Conservation (phyloP, 2,888 invertebrate genomes). For the Euphydryas editha region DNA sequence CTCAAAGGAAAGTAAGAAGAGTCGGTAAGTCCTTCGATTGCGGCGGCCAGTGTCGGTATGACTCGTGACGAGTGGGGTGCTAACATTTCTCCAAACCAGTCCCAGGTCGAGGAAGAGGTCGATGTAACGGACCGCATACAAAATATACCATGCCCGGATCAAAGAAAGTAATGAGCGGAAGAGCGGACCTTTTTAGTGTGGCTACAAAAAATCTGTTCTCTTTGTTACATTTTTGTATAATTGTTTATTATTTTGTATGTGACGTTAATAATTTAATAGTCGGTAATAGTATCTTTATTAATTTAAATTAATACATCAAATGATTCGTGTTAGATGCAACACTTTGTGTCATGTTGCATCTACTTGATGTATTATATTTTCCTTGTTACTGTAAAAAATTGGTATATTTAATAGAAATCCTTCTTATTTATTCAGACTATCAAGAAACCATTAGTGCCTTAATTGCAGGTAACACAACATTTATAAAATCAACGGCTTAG, state of each 20-base stretch:
- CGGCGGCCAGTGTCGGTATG: slow-evolving; percentile 59
- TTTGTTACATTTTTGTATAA: background rate
- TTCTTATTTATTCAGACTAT: no score
- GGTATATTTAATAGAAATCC: no score
- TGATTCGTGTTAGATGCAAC: no score
- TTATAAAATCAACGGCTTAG: no score
- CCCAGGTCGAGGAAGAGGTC: slow-evolving; percentile 56
- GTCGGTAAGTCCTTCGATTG: slow-evolving; percentile 57
- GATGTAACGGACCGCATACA: slow-evolving; percentile 75
- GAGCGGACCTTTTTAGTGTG: slow-evolving; percentile 1
- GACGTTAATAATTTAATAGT: background rate
- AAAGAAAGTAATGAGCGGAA: slow-evolving; percentile 52
- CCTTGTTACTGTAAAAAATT: no score
- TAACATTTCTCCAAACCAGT: slow-evolving; percentile 66
- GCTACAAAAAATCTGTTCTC: slow-evolving; percentile 6
- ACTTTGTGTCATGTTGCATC: no score
- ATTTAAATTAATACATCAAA: no score
- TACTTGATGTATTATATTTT: no score
- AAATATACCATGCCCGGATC: slow-evolving; percentile 53
- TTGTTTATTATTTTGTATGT: background rate
- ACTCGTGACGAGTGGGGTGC: slow-evolving; percentile 51
- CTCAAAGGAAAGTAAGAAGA: slow-evolving; percentile 54
- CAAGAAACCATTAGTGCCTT: no score
- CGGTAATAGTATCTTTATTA: no score
- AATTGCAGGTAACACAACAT: no score